Percentiles rank a stretch among this genome's conserved stretches.
Evolutionary conservation across 1,140 invertebrate species (phyloP).

Genomic region (Temnothorax longispinosus): DNA sequence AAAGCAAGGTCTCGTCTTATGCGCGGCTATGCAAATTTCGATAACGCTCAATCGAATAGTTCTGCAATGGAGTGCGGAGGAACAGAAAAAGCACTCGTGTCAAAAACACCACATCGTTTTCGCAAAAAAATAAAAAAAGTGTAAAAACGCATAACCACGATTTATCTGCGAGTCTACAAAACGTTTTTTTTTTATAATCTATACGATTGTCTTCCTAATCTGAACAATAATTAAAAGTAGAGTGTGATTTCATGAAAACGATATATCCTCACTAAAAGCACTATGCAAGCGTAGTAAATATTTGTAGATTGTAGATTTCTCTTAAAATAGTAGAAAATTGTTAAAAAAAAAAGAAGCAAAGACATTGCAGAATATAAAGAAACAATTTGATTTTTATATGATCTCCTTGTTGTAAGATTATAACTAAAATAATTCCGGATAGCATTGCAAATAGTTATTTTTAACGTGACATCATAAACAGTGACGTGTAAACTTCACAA

Average conservation of each 20-base stretch:
- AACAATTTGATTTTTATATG: not conserved
- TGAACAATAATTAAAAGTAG: not conserved
- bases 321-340: not conserved
- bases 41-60: conserved; percentile 25
- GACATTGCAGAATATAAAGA: not conserved
- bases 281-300: not conserved
- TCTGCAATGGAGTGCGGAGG: not conserved
- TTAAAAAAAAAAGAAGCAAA: not conserved
- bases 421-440: not conserved
- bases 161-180: not conserved
- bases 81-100: conserved; percentile 35
- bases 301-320: not conserved
- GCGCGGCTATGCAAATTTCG: conserved; percentile 47
- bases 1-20: conserved; percentile 47
- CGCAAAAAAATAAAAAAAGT: not conserved
- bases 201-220: not conserved
- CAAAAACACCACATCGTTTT: not conserved
- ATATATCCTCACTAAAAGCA: not conserved
- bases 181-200: not conserved
- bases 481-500: not conserved
- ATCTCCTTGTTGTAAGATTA: not conserved
- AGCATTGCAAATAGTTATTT: not conserved
- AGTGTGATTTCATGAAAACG: not conserved
- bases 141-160: not conserved
- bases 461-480: not conserved